Conservation (phyloP, 2,113 vertebrate species). For the Platichthys stellatus region DNA sequence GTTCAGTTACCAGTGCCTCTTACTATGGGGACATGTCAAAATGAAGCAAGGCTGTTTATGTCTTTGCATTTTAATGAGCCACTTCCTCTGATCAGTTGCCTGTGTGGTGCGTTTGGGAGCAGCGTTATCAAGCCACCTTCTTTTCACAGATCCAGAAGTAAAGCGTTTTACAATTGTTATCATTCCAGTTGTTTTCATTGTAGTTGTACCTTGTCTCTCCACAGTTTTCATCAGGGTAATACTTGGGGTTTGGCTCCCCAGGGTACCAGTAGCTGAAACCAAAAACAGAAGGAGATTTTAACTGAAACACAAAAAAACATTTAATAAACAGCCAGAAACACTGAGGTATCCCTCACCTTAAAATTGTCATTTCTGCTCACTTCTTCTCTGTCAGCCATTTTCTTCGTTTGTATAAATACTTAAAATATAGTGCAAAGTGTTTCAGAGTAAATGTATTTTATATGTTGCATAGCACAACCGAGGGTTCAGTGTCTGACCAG, state of each 20-base stretch:
- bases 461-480: too few relatives aligned
- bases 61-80: not conserved
- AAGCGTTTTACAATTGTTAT: not conserved
- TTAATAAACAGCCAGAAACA: too few relatives aligned
- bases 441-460: too few relatives aligned
- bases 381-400: too few relatives aligned
- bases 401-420: too few relatives aligned
- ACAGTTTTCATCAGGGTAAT: slow-evolving; percentile 2
- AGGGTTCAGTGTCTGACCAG: too few relatives aligned
- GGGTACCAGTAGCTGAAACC: slow-evolving; percentile 21
- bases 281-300: not conserved
- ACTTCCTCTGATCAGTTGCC: not conserved
- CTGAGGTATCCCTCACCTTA: too few relatives aligned
- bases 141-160: slow-evolving; percentile 29
- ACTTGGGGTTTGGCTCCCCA: slow-evolving; percentile 1
- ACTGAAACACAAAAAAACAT: not conserved
- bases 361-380: too few relatives aligned
- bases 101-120: not conserved
- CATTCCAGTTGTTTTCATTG: slow-evolving; percentile 25
- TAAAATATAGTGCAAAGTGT: too few relatives aligned
- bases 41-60: not conserved
- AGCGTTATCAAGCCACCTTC: not conserved
- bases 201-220: not conserved
- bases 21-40: too few relatives aligned
- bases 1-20: too few relatives aligned